Evolutionary conservation across 1,140 invertebrate species (phyloP), one percentile per base, ranked within the genome.

Genomic region (Neodiprion virginianus): DNA sequence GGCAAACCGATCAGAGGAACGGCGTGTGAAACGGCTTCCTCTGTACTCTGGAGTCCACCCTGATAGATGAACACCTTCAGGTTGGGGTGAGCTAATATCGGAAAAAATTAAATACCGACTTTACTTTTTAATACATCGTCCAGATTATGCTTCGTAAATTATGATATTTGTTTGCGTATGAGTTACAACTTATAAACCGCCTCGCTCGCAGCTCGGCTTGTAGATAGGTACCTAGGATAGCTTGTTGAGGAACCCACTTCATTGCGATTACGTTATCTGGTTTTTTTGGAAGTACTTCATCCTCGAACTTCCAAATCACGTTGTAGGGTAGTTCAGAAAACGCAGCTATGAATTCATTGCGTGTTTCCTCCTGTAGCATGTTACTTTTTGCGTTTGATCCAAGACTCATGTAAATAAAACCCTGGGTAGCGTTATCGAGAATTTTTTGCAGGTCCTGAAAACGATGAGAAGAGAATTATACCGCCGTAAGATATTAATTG

Each of bases 301-400:
- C 89, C 81, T 94, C 93, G 92, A 92, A 95, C 88, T 94, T 94
- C 93, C 93, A 94, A 70, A 95, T 86, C 53, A 94, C 91, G 75
- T 89, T 88, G 72, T 93, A 90, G 49, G 91, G 90, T 1, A 94
- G 78, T 50, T 89, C 83, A 0, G 89, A 83, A 74, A 93, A 92
- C 1, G 90, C 90, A n/a, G 88, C 88, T 1, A 93, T 74, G 70
- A 94, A 90, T 12, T 88, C 90, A 77, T 92, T 81, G 2, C 91
- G 79, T 79, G 91, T 92, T 7, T 90, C 87, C 2, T 87, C 78
- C 0, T 92, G 89, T 79, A 94, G 85, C 0, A 88, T 87, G 7
- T 90, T 88, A 72, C 89, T 89, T 74, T 89, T 89, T 47, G 93
- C 84, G 79, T 91, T 89, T 11, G 92, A 92, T 48, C 93, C 93